Evolutionary conservation across 2,888 invertebrate genomes (phyloP).

Genomic region (Sinodicranocentrus sp.): DNA sequence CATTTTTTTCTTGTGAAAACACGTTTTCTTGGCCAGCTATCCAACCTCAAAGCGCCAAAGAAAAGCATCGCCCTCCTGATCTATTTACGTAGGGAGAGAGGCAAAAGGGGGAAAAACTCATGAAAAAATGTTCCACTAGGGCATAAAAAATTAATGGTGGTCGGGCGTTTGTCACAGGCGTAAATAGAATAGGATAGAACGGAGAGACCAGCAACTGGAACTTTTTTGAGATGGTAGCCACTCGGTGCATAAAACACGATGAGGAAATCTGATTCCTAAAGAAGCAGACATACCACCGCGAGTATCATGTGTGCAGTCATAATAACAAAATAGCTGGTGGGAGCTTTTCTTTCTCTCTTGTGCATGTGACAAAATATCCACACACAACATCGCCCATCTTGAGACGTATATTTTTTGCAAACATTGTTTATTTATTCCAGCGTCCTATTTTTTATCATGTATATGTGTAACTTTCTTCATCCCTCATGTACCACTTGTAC

Average conservation of each 20-base stretch:
- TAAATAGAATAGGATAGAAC: constrained; percentile 35
- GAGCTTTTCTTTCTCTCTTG: neutral
- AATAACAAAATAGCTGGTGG: neutral
- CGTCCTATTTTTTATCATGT: constrained; percentile 15
- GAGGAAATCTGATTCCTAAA: neutral
- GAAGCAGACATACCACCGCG: neutral
- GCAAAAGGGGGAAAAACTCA: neutral
- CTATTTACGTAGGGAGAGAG: neutral
- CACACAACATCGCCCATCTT: neutral
- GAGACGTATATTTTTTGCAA: constrained; percentile 3
- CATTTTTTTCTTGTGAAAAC: constrained; percentile 6
- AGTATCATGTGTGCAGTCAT: neutral
- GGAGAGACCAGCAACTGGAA: constrained; percentile 24
- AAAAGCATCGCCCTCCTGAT: constrained; percentile 22
- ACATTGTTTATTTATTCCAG: constrained; percentile 16
- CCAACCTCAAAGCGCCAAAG: neutral
- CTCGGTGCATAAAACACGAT: neutral
- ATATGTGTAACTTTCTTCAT: neutral
- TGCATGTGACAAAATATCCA: constrained; percentile 28
- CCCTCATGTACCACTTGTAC: neutral
- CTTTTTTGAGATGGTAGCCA: neutral
- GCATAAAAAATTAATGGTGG: constrained; percentile 55
- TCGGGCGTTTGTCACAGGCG: constrained; percentile 48
- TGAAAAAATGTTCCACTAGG: constrained; percentile 25
- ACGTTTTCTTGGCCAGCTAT: constrained; percentile 11